Base-by-base conservation (phyloP, 2,888 invertebrate genomes). In the Beris morrisii region DNA sequence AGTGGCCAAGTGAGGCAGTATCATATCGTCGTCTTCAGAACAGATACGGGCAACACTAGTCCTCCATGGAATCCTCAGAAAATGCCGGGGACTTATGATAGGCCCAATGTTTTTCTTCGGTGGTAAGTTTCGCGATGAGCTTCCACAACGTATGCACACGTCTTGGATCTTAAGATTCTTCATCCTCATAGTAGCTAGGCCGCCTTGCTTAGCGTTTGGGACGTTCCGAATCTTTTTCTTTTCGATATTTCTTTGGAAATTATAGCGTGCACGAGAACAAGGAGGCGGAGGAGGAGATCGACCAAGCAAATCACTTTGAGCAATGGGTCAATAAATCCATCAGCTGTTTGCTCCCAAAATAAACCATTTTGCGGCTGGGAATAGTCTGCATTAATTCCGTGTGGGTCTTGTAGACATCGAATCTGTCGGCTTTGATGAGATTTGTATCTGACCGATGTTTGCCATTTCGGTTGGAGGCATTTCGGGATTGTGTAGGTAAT, bases 251-350 rank as follows among this genome's bases (percentile, higher is more conserved):
- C 15, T 56, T 7, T 56, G 15, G 38, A 56, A 56, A 56, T 56
- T 56, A 43, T 56, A 43, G 38, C 43, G 53, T 53, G 53, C 22
- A 28, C 53, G 56, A 56, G 46, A 46, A 43, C n/a, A 44, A 57
- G 46, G 22, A 22, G 22, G 56, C 32, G 46, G 30, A 43, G 30
- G 58, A 66, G 59, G 64, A 68, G 59, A 53, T 68, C 64, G 66
- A 66, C 54, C 64, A 64, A 55, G 64, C 64, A 69, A 66, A 66
- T 66, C 66, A 66, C 69, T 69, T 66, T 66, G 66, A 66, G 64
- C 64, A 66, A 61, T 69, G 65, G 66, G 66, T 61, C 66, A 69
- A 66, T 66, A 69, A 69, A 69, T 69, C 69, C 61, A 66, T 69
- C 69, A 69, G 54, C 55, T 59, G 65, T 32, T 59, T 59, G 44